These are phyloP conservation scores for Meloidogyne chitwoodi DNA, from an alignment of 1,140 invertebrate species.

Conservation along the genomic window DNA sequence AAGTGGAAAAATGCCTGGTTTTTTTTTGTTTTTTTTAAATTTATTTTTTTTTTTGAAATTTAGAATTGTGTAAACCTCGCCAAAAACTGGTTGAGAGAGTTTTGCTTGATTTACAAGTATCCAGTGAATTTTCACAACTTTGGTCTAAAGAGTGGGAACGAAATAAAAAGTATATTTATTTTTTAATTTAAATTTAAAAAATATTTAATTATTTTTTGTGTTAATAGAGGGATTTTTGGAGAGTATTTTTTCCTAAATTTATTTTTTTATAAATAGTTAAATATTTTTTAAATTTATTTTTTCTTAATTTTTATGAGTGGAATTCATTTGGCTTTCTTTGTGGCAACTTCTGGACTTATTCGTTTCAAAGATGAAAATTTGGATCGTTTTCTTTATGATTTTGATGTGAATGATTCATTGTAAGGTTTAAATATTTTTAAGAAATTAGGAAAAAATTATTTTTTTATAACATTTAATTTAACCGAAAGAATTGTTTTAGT, in stretches of 20 bases:
- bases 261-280: no score
- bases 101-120: constrained; percentile 52
- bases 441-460: no score
- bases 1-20: constrained; percentile 40
- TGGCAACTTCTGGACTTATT: constrained; percentile 55
- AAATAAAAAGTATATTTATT: constrained; percentile 28
- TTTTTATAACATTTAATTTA: no score
- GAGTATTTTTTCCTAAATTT: no score
- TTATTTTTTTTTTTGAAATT: neutral
- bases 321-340: constrained; percentile 57
- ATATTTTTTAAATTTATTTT: no score
- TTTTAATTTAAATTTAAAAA: constrained; percentile 21
- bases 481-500: no score
- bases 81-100: constrained; percentile 50
- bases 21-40: neutral
- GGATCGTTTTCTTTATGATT: constrained; percentile 44
- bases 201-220: no score
- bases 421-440: no score
- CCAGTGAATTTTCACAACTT: constrained; percentile 31
- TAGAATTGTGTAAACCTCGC: constrained; percentile 43
- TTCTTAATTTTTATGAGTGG: constrained; percentile 32
- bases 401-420: neutral
- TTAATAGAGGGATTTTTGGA: no score
- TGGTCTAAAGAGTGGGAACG: constrained; percentile 48
- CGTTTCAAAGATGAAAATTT: constrained; percentile 53